Conservation (phyloP, 2,113 vertebrate species). For the Alligator mississippiensis region DNA sequence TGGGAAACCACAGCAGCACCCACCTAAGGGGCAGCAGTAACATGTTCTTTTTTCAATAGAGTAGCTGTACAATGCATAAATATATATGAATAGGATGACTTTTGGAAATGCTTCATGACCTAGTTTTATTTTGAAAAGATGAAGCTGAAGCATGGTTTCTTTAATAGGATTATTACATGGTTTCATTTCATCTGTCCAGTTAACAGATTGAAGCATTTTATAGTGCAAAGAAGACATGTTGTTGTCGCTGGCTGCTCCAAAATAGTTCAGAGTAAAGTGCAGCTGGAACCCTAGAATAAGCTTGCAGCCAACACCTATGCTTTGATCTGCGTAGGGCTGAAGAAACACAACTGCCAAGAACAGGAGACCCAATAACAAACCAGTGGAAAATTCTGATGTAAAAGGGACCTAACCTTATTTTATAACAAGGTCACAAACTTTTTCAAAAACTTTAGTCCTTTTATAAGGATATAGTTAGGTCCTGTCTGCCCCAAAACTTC, state of each 20-base stretch:
- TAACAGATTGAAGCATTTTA: fast-evolving
- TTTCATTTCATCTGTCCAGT: not conserved
- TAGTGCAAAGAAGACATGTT: not conserved
- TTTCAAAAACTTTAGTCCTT: not conserved
- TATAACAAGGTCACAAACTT: not conserved
- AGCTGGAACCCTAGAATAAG: not conserved
- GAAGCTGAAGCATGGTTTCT: not conserved
- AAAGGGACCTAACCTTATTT: fast-evolving
- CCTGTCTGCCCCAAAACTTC: not conserved
- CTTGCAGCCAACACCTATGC: not conserved
- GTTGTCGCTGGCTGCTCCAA: no score
- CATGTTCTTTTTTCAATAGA: not conserved
- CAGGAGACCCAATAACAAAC: not conserved
- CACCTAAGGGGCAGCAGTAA: no score
- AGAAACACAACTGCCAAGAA: not conserved
- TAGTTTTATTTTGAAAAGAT: not conserved
- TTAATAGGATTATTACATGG: not conserved
- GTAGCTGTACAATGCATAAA: not conserved
- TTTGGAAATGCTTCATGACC: fast-evolving
- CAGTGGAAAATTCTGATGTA: not conserved
- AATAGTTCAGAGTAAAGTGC: not conserved
- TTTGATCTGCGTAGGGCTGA: not conserved
- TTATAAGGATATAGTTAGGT: not conserved
- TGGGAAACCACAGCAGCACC: no score
- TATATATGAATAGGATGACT: fast-evolving